phyloP scores from a whole-genome alignment of 2,113 vertebrate genomes.

The Amphiprion percula region DNA sequence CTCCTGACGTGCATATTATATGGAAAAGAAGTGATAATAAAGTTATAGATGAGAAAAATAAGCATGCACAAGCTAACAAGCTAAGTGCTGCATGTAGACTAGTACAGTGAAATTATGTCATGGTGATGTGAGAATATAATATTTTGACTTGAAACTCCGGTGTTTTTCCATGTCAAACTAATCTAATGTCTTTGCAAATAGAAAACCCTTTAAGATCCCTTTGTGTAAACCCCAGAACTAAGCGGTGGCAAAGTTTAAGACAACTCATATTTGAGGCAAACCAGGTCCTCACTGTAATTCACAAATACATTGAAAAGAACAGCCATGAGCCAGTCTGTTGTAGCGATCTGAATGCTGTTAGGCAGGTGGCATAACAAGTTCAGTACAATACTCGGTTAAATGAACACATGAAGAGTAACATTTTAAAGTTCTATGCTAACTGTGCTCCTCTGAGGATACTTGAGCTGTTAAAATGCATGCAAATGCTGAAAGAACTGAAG shows the following conservation, averaged over 20 bases:
- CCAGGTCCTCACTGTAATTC: background rate
- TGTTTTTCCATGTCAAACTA: constrained; percentile 20
- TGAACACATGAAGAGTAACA: background rate
- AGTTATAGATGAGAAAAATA: background rate
- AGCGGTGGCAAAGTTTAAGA: background rate
- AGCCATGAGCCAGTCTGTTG: background rate
- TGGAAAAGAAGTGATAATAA: constrained; percentile 9
- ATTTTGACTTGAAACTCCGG: background rate
- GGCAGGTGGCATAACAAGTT: background rate
- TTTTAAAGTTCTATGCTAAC: background rate
- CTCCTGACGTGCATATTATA: constrained; percentile 36
- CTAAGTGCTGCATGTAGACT: constrained; percentile 13
- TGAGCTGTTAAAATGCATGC: constrained; percentile 44
- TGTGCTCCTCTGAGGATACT: constrained; percentile 21
- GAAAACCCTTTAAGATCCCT: constrained; percentile 37
- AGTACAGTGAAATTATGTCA: constrained; percentile 3
- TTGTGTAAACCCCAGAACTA: constrained; percentile 28
- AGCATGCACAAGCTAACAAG: constrained; percentile 52
- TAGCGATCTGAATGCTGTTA: background rate
- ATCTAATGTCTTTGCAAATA: constrained; percentile 18
- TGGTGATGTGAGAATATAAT: background rate
- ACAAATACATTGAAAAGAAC: background rate
- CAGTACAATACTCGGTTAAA: background rate
- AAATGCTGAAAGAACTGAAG: constrained; percentile 8
- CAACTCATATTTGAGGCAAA: background rate